These are phyloP conservation scores for Scomber scombrus DNA, from an alignment of 2,113 vertebrate genomes.

Conservation along the genomic window DNA sequence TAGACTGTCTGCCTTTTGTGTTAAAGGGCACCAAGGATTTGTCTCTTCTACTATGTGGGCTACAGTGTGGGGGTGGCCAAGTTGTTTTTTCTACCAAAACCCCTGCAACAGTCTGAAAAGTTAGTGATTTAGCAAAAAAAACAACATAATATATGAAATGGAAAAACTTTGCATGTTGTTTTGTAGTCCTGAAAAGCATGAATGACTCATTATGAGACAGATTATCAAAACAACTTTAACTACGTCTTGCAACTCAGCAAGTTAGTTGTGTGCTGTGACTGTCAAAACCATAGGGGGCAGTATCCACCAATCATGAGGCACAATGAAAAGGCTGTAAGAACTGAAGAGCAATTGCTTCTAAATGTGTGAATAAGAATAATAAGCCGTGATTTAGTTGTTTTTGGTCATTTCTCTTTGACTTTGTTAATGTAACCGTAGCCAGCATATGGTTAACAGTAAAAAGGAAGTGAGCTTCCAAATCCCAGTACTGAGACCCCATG, in stretches of 20 bases:
- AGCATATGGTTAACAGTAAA: constrained; percentile 65
- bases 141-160: not conserved
- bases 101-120: not conserved
- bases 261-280: constrained; percentile 46
- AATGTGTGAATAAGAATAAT: not conserved
- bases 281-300: constrained; percentile 67
- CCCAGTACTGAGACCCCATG: constrained; percentile 56
- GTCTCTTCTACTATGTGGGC: constrained; percentile 32
- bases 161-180: constrained; percentile 4
- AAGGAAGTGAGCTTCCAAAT: constrained; percentile 59
- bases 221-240: constrained; percentile 6
- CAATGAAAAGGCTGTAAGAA: constrained; percentile 5
- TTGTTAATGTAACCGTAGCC: constrained; percentile 25
- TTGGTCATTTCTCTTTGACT: constrained; percentile 20
- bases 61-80: constrained; percentile 15
- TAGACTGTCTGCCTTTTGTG: constrained; percentile 76
- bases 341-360: not conserved
- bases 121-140: not conserved
- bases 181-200: not conserved
- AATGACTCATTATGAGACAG: constrained; percentile 9
- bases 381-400: constrained; percentile 1
- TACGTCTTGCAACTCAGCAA: constrained; percentile 32
- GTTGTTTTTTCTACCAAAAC: constrained; percentile 15
- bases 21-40: constrained; percentile 68
- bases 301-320: constrained; percentile 55